A percentile compares a stretch with the other conserved stretches of the same genome.
These are phyloP conservation scores for Drosophila saltans DNA, from an alignment of 1,140 invertebrate genomes.

Conservation along the genomic window DNA sequence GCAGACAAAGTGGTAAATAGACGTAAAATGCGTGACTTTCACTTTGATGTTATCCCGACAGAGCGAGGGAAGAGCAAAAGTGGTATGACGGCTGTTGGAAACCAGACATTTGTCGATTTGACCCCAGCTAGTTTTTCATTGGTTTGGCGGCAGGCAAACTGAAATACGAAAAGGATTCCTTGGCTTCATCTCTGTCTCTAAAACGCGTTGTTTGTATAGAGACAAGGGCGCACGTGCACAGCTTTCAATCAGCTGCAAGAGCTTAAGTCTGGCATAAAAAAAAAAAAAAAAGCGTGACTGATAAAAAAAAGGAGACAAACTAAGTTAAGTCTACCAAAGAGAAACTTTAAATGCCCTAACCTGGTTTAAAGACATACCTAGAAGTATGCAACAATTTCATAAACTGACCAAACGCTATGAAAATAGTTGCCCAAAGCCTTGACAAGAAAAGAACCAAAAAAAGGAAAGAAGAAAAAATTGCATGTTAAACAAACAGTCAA, in stretches of 20 bases:
- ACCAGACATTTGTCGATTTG: conserved; percentile 49
- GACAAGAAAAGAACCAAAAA: conserved; percentile 11
- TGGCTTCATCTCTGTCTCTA: conserved; percentile 9
- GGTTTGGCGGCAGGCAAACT: conserved; percentile 19
- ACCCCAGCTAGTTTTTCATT: conserved; percentile 45
- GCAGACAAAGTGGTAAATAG: conserved; percentile 74
- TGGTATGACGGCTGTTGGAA: neutral
- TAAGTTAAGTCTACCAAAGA: neutral
- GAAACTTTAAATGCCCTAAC: neutral
- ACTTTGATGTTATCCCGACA: conserved; percentile 60
- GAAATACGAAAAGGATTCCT: conserved; percentile 28
- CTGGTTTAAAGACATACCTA: conserved; percentile 7
- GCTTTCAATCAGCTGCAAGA: neutral
- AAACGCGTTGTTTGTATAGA: conserved; percentile 40
- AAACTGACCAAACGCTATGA: neutral
- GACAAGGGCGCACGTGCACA: conserved; percentile 39
- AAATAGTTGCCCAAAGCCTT: neutral
- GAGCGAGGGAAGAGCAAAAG: neutral
- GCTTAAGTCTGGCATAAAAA: conserved; percentile 5
- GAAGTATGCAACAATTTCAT: neutral
- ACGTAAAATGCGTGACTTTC: conserved; percentile 74
- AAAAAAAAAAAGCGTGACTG: neutral
- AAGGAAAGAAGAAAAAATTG: conserved; percentile 18
- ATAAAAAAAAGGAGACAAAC: neutral
- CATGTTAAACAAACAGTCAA: conserved; percentile 37